Conservation (phyloP, 92 coral and sea anemone genomes). For the Muricea muricata region DNA sequence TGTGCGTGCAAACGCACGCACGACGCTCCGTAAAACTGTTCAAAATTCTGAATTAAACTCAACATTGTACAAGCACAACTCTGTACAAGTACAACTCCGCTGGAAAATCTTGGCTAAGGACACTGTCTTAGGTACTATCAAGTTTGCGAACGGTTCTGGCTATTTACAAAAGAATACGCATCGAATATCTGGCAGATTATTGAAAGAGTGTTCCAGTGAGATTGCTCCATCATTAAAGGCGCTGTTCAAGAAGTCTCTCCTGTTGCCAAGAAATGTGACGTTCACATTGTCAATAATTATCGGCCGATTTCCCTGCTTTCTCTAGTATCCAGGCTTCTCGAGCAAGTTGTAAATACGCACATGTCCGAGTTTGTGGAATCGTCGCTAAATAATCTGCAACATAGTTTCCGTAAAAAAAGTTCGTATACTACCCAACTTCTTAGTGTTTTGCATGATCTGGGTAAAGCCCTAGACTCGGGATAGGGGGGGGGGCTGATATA, state of each 20-base stretch:
- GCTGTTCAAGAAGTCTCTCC: neutral
- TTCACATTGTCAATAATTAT: neutral
- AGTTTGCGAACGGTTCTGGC: too few species aligned
- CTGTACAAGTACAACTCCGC: too few species aligned
- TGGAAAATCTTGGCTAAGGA: too few species aligned
- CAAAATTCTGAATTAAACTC: too few species aligned
- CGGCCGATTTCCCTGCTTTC: neutral
- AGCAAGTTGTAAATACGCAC: neutral
- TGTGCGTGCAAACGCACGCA: too few species aligned
- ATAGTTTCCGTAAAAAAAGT: neutral
- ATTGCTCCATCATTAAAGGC: neutral
- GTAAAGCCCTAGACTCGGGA: slow-evolving; percentile 18
- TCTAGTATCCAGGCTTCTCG: neutral
- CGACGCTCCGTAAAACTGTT: too few species aligned
- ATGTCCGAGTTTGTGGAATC: neutral
- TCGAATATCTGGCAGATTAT: neutral
- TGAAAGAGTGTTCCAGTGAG: neutral
- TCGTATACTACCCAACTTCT: neutral
- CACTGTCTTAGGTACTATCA: too few species aligned
- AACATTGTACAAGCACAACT: too few species aligned
- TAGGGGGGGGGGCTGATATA: neutral
- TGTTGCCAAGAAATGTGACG: too few species aligned
- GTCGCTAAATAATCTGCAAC: neutral
- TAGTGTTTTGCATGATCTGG: neutral
- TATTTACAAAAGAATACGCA: too few species aligned